Percentiles rank a stretch among this genome's conserved stretches.
Conservation (phyloP, 2,888 invertebrate genomes). For the Sussaba pulchella region DNA sequence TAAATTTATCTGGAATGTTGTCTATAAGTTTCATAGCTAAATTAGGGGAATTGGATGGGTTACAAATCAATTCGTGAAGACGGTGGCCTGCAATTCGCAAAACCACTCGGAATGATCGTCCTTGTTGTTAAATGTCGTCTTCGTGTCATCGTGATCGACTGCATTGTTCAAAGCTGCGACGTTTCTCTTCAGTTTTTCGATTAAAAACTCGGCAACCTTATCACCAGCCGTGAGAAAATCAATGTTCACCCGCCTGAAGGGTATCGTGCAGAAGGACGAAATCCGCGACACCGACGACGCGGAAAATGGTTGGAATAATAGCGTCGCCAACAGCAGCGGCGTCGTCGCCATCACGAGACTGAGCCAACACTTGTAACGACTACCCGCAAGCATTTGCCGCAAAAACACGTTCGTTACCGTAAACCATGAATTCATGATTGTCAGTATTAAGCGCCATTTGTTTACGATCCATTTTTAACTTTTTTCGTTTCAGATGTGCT, state of each 20-base stretch:
- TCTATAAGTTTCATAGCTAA: too few species aligned
- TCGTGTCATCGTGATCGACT: constrained; percentile 86
- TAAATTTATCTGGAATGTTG: too few species aligned
- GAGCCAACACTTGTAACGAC: background rate
- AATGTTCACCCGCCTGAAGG: constrained; percentile 88
- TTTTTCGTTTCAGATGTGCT: too few species aligned
- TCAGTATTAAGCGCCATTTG: too few species aligned
- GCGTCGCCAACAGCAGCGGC: constrained; percentile 7
- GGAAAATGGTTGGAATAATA: constrained; percentile 25
- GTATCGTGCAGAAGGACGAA: constrained; percentile 90
- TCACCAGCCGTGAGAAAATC: constrained; percentile 90
- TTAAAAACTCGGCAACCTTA: constrained; percentile 90
- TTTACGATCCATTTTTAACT: too few species aligned
- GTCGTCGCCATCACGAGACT: constrained; percentile 3
- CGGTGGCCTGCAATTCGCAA: constrained; percentile 86
- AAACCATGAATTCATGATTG: too few species aligned
- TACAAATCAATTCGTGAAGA: constrained; percentile 78
- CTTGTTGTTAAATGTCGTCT: constrained; percentile 87
- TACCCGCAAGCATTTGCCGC: too few species aligned
- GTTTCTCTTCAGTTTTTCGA: constrained; percentile 87
- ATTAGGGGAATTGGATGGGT: too few species aligned
- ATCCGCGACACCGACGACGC: constrained; percentile 84
- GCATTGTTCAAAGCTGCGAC: constrained; percentile 81
- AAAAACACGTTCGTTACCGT: too few species aligned
- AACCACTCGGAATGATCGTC: constrained; percentile 93